Conservation (phyloP, 2,888 invertebrate species). For the Ophioninae sp. region DNA sequence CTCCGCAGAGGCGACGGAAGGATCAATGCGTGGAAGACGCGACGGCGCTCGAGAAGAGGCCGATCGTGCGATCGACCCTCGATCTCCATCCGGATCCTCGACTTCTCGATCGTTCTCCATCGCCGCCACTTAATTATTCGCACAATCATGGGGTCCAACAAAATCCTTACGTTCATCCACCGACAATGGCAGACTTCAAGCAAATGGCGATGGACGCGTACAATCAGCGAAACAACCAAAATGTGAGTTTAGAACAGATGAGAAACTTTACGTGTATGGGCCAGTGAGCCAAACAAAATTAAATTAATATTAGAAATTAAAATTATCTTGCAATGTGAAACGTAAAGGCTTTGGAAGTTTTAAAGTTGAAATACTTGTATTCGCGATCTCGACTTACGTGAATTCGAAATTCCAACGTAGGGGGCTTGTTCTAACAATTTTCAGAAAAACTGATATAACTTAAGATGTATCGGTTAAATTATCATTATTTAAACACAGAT, state of each 20-base stretch:
- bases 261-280: too few relatives aligned
- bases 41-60: constrained; percentile 75
- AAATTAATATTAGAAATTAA: too few relatives aligned
- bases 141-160: constrained; percentile 69
- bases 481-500: too few relatives aligned
- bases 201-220: constrained; percentile 79
- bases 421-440: too few relatives aligned
- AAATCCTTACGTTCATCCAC: constrained; percentile 73
- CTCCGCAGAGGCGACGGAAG: constrained; percentile 76
- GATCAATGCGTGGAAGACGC: constrained; percentile 71
- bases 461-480: too few relatives aligned
- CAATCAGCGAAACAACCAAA: constrained; percentile 78
- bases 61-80: constrained; percentile 73
- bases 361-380: too few relatives aligned
- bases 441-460: too few relatives aligned
- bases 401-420: too few relatives aligned
- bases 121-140: constrained; percentile 70
- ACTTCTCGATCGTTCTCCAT: constrained; percentile 70
- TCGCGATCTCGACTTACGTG: too few relatives aligned
- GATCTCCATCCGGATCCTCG: constrained; percentile 74
- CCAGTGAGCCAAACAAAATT: too few relatives aligned
- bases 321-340: too few relatives aligned
- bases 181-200: constrained; percentile 78
- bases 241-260: constrained; percentile 68
- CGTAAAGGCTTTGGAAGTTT: too few relatives aligned